phyloP scores from a whole-genome alignment of 2,797 vertebrate genomes.

The Cyclopterus lumpus region DNA sequence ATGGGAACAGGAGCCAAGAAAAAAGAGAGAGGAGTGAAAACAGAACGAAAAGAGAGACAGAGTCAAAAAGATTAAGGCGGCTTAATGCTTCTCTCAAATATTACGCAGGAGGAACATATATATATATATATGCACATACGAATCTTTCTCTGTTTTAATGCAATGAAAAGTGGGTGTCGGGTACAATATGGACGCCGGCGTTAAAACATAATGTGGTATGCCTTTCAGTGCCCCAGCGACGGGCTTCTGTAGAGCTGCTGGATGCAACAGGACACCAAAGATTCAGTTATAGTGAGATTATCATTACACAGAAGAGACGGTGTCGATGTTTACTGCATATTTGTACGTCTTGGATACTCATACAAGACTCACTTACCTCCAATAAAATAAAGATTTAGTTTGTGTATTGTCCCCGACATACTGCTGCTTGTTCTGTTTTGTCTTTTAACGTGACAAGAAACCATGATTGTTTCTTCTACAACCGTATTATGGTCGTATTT shows the following conservation, averaged over 20 bases:
- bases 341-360: constrained; percentile 25
- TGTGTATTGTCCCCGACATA: constrained; percentile 8
- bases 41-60: constrained; percentile 17
- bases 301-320: constrained; percentile 4
- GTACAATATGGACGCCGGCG: constrained; percentile 14
- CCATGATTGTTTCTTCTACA: constrained; percentile 19
- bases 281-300: constrained; percentile 38
- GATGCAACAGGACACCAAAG: constrained; percentile 45
- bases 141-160: constrained; percentile 24
- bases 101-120: constrained; percentile 6
- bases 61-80: constrained; percentile 27
- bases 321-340: constrained; percentile 22
- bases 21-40: constrained; percentile 23
- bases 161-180: constrained; percentile 35
- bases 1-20: constrained; percentile 41
- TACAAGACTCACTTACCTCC: constrained; percentile 12
- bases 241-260: constrained; percentile 9
- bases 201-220: constrained; percentile 39
- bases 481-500: not conserved
- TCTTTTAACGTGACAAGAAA: not conserved
- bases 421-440: constrained; percentile 4
- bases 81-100: constrained; percentile 12
- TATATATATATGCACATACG: constrained; percentile 16
- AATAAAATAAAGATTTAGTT: constrained; percentile 21
- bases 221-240: constrained; percentile 27